Evolutionary conservation across 2,888 invertebrate genomes (phyloP).

Genomic region (Drosophila rubida): DNA sequence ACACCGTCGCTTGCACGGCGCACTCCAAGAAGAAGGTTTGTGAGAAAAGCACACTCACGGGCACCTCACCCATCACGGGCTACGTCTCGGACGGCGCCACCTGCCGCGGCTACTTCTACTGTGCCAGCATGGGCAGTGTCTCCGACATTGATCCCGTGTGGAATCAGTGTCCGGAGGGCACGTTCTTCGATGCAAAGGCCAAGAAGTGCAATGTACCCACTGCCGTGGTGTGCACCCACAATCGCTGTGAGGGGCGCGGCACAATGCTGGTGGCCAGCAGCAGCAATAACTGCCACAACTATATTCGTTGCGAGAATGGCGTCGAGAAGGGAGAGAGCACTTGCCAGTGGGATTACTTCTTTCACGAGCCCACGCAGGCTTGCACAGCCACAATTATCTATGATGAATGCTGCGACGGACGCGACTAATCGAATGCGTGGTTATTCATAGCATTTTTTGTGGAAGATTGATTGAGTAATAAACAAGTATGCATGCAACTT

Average conservation of each 20-base stretch:
- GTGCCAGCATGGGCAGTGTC: conserved; percentile 49
- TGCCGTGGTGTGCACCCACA: conserved; percentile 64
- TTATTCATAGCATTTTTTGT: not conserved
- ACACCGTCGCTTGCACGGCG: conserved; percentile 54
- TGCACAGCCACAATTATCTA: conserved; percentile 65
- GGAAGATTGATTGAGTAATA: conserved; percentile 1
- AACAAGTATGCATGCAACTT: not conserved
- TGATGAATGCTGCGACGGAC: conserved; percentile 70
- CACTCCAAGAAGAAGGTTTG: conserved; percentile 70
- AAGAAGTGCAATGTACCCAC: conserved; percentile 59
- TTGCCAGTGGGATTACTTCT: conserved; percentile 76
- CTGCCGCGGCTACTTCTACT: conserved; percentile 81
- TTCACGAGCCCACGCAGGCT: conserved; percentile 69
- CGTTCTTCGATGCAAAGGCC: conserved; percentile 62
- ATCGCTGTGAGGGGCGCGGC: conserved; percentile 82
- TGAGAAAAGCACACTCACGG: not conserved
- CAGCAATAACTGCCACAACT: conserved; percentile 76
- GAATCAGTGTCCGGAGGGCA: conserved; percentile 72
- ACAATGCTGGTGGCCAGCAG: conserved; percentile 65
- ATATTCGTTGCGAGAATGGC: conserved; percentile 64
- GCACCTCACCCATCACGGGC: conserved; percentile 23
- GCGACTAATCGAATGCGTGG: conserved; percentile 22
- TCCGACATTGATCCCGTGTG: conserved; percentile 72
- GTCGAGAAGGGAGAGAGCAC: conserved; percentile 35
- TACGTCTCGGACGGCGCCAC: conserved; percentile 65